Evolutionary conservation across 2,888 invertebrate species (phyloP), one percentile per base, ranked within the genome.

Genomic region (Argyresthia goedartella): DNA sequence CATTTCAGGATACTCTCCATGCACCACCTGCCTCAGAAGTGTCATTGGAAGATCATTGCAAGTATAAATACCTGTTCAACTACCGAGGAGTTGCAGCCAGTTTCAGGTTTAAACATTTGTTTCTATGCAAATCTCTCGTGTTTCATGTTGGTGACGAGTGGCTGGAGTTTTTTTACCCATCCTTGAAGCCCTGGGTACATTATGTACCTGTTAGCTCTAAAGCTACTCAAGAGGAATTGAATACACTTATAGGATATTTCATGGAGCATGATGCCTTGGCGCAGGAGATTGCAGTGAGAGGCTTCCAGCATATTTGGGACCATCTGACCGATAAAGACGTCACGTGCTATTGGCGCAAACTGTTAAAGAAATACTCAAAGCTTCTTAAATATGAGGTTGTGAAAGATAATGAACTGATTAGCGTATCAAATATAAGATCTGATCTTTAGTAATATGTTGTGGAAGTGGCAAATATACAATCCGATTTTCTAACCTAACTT

Each of bases 11-110:
- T 67, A 98, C 98, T 0, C 86, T 98, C 9, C 88, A 93, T 66
- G 91, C 89, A 11, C 89, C 92, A 25, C 95, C 98, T 49, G 98
- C 97, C 0, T 66, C 89, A 53, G 98, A 98, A 84, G 92, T 96
- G 0, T 89, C 93, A 0, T 91, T 99, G 60, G 95, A 96, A 81
- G 92, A 95, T 10, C 98, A 98, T 73, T 99, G 98, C 77, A 90
- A 91, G 74, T 98, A 92, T 77, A 96, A 95, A 76, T 98, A 95
- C 74, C 87, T 98, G 43, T 98, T 98, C 71, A 99, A 99, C 85
- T 98, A 96, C 71, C 91, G 98, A 59, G 98, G 98, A 1, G 98
- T 99, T 0, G 98, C 98, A 2, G 98, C 98, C 9, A 98, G 97
- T 74, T 99, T 99, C 69, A 90, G 98, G n/a, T 91, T 97, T 52